Percentiles rank a stretch among this genome's conserved stretches.
These are phyloP conservation scores for Catharus minimus DNA, from an alignment of 2,113 vertebrate genomes.

Conservation along the genomic window DNA sequence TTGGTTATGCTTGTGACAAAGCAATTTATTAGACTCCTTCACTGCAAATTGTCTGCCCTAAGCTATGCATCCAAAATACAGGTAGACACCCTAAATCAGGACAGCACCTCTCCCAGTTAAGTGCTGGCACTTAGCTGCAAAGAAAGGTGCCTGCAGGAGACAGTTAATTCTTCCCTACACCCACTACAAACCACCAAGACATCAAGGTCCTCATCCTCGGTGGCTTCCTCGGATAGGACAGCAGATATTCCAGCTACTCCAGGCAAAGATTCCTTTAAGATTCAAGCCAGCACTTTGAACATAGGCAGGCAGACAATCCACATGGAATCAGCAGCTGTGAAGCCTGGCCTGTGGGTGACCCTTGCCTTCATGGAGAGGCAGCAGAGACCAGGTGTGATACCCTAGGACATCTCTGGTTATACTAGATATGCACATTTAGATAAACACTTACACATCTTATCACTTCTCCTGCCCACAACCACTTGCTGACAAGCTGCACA, in stretches of 20 bases:
- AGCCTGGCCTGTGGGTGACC: background rate
- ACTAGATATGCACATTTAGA: background rate
- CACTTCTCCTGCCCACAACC: background rate
- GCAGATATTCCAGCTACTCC: background rate
- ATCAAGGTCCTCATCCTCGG: background rate
- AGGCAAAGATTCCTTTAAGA: background rate
- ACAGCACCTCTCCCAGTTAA: background rate
- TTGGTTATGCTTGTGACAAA: background rate
- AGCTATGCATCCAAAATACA: background rate
- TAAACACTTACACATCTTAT: background rate
- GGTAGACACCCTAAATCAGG: background rate
- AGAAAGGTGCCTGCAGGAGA: background rate
- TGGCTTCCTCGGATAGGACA: background rate
- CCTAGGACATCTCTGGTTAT: background rate
- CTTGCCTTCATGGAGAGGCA: background rate
- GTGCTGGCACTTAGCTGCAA: background rate
- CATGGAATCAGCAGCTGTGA: background rate
- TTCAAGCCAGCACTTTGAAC: background rate
- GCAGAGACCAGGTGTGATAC: background rate
- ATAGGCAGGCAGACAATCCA: background rate
- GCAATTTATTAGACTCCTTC: background rate
- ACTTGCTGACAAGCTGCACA: background rate
- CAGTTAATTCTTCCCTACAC: background rate
- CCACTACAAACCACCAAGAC: background rate
- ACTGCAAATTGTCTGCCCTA: slow-evolving; percentile 8